Conservation (phyloP, 2,113 vertebrate species). For the Psittacula cyanocephala region DNA sequence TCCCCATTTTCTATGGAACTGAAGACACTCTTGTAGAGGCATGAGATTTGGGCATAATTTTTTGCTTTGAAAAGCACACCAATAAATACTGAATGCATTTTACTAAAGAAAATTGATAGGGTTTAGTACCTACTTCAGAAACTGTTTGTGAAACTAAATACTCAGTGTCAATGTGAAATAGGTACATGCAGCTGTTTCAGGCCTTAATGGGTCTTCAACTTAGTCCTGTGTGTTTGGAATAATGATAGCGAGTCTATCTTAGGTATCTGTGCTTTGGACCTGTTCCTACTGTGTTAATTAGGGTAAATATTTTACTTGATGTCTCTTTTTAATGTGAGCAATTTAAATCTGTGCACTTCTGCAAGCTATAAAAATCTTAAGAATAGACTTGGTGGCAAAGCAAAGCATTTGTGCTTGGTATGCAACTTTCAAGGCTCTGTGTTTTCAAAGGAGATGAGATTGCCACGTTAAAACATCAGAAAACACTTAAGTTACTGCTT, state of each 20-base stretch:
- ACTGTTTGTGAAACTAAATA: not conserved
- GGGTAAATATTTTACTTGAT: not conserved
- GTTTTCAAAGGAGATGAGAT: not conserved
- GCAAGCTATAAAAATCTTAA: not conserved
- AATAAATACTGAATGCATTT: not conserved
- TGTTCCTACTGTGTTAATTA: not conserved
- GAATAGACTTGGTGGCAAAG: not conserved
- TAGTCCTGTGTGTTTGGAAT: not conserved
- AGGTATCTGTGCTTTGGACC: not conserved
- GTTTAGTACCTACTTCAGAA: not conserved
- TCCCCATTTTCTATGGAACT: not conserved
- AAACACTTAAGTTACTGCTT: not conserved
- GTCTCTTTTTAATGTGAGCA: not conserved
- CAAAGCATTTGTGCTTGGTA: not conserved
- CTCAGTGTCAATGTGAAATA: not conserved
- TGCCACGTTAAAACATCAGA: not conserved
- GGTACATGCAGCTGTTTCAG: not conserved
- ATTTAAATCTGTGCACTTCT: not conserved
- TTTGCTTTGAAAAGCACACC: not conserved
- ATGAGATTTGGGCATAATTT: not conserved
- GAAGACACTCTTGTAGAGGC: not conserved
- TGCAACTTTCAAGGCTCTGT: not conserved
- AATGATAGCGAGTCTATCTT: not conserved
- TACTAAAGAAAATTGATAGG: not conserved
- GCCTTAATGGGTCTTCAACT: not conserved